These are phyloP conservation scores for Hoplodrina blanda DNA, from an alignment of 2,888 invertebrate species.

Conservation along the genomic window DNA sequence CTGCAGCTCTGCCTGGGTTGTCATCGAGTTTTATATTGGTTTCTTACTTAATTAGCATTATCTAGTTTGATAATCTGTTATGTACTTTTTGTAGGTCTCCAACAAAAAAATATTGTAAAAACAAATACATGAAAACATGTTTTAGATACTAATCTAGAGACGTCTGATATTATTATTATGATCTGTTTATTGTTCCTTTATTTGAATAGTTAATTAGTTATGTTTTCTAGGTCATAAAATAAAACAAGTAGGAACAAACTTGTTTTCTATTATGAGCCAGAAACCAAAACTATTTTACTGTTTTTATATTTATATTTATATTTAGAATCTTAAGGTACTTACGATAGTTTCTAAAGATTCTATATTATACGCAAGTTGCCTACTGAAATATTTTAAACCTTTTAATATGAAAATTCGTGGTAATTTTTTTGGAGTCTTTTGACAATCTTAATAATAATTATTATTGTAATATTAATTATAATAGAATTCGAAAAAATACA, in stretches of 20 bases:
- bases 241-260: neutral
- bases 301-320: too few relatives aligned
- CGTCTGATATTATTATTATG: too few relatives aligned
- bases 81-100: neutral
- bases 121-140: neutral
- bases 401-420: too few relatives aligned
- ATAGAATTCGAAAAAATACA: too few relatives aligned
- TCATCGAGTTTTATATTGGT: constrained; percentile 7
- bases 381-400: too few relatives aligned
- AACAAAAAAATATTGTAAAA: constrained; percentile 13
- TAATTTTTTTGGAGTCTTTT: too few relatives aligned
- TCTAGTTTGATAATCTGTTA: neutral
- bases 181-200: neutral
- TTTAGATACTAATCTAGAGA: constrained; percentile 1
- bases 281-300: too few relatives aligned
- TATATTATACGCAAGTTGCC: too few relatives aligned
- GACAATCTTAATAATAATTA: too few relatives aligned
- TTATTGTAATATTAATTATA: too few relatives aligned
- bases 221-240: neutral
- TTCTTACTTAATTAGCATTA: neutral
- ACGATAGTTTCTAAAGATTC: too few relatives aligned
- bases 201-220: neutral
- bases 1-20: constrained; percentile 4
- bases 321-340: too few relatives aligned
- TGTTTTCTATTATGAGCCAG: neutral